A percentile compares a stretch with the other conserved stretches of the same genome.
Evolutionary conservation across 2,113 vertebrate genomes (phyloP).

Genomic region (Phalacrocorax aristotelis): DNA sequence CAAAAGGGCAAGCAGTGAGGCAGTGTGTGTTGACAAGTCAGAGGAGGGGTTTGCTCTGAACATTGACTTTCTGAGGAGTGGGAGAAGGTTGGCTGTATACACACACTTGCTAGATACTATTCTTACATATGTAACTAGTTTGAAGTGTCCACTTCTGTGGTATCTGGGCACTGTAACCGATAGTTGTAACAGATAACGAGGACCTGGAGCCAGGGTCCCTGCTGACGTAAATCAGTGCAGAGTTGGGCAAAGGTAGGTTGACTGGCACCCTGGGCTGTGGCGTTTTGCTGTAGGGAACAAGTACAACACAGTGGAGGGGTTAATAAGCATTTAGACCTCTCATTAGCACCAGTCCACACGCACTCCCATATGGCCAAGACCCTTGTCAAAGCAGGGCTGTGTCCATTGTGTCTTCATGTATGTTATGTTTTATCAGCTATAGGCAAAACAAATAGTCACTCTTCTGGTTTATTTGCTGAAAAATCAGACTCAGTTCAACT

Average conservation of each 20-base stretch:
- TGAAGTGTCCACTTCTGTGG: constrained; percentile 29
- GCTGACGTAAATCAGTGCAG: rapidly evolving
- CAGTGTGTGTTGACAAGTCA: constrained; percentile 73
- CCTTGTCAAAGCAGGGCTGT: not conserved
- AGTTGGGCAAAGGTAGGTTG: not conserved
- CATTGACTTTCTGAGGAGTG: constrained; percentile 70
- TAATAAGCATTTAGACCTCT: not conserved
- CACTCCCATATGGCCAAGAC: not conserved
- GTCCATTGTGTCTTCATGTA: not conserved
- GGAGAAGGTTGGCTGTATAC: constrained; percentile 60
- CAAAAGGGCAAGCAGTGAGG: constrained; percentile 55
- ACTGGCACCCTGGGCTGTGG: not conserved
- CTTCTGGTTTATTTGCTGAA: constrained; percentile 2
- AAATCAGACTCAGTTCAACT: not conserved
- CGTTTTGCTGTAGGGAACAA: rapidly evolving
- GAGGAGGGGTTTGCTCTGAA: constrained; percentile 65
- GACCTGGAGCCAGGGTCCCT: not conserved
- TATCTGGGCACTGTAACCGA: not conserved
- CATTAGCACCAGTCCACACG: not conserved
- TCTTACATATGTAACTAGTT: constrained; percentile 43
- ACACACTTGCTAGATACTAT: constrained; percentile 42
- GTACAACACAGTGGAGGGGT: not conserved
- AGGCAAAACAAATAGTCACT: not conserved
- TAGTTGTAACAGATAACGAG: not conserved
- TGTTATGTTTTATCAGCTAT: not conserved